Conservation (phyloP, 2,888 invertebrate species). For the Scotopteryx bipunctaria region DNA sequence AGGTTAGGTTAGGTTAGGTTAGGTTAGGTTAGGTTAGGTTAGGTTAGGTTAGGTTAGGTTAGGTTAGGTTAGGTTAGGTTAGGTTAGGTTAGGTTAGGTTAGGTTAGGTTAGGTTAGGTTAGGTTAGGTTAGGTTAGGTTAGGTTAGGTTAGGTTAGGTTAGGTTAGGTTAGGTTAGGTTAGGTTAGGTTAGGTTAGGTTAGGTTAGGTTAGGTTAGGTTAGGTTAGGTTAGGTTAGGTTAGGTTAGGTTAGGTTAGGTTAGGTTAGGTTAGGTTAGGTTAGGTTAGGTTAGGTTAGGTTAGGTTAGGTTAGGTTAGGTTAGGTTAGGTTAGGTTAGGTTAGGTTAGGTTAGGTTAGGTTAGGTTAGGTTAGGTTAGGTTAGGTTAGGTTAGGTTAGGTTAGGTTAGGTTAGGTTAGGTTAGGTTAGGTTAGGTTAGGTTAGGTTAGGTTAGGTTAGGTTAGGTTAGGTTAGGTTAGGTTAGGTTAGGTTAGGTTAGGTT, state of each 20-base stretch:
- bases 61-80: conserved; percentile 34
- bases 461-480: conserved; percentile 13
- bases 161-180: conserved; percentile 34
- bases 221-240: conserved; percentile 28
- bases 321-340: conserved; percentile 6
- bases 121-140: conserved; percentile 35
- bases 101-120: conserved; percentile 37
- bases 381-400: conserved; percentile 26
- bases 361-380: conserved; percentile 20
- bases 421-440: conserved; percentile 26
- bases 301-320: conserved; percentile 13
- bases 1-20: conserved; percentile 36
- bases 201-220: conserved; percentile 35
- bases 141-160: conserved; percentile 35
- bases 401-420: conserved; percentile 27
- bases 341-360: conserved; percentile 20
- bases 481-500: conserved; percentile 2
- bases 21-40: conserved; percentile 37
- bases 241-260: conserved; percentile 36
- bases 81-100: conserved; percentile 36
- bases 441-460: conserved; percentile 26
- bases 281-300: conserved; percentile 26
- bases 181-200: conserved; percentile 39
- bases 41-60: conserved; percentile 35
- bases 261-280: conserved; percentile 35